Evolutionary conservation across 1,140 invertebrate species (phyloP).

Genomic region (Venustaconcha ellipsiformis): DNA sequence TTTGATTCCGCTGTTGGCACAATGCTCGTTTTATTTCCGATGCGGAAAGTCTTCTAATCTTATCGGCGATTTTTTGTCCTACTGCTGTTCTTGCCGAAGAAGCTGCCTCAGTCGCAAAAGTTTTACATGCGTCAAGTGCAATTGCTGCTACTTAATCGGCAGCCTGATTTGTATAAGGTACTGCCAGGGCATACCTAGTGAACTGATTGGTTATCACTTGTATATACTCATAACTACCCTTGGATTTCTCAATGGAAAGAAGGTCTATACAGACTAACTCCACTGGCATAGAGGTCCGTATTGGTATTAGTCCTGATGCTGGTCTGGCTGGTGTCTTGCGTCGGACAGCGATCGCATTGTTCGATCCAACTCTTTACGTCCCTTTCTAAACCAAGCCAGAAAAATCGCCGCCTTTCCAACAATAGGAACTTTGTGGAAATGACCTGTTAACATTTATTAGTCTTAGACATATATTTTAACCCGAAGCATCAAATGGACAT

Average conservation of each 20-base stretch:
- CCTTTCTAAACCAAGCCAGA: not conserved
- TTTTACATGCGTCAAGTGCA: no score
- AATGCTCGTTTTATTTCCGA: no score
- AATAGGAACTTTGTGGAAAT: not conserved
- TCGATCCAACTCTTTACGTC: not conserved
- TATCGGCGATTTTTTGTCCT: no score
- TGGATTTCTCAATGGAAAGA: conserved; percentile 1
- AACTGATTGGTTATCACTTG: conserved; percentile 7
- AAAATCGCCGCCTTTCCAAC: not conserved
- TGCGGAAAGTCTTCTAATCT: no score
- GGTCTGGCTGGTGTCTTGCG: not conserved
- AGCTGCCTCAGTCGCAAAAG: no score
- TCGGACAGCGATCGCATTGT: not conserved
- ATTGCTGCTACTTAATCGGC: not conserved
- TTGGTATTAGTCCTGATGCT: not conserved
- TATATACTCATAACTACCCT: conserved; percentile 9
- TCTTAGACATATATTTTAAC: no score
- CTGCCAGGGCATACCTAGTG: conserved; percentile 4
- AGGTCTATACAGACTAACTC: conserved; percentile 13
- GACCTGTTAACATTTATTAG: no score
- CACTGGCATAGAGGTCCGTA: conserved; percentile 1
- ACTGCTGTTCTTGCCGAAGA: no score
- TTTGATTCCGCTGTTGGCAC: no score
- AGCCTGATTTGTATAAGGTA: conserved; percentile 5
- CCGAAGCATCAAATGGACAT: no score